A percentile compares a stretch with the other conserved stretches of the same genome.
phyloP scores from a whole-genome alignment of 1,140 invertebrate genomes.

The Ruditapes philippinarum region DNA sequence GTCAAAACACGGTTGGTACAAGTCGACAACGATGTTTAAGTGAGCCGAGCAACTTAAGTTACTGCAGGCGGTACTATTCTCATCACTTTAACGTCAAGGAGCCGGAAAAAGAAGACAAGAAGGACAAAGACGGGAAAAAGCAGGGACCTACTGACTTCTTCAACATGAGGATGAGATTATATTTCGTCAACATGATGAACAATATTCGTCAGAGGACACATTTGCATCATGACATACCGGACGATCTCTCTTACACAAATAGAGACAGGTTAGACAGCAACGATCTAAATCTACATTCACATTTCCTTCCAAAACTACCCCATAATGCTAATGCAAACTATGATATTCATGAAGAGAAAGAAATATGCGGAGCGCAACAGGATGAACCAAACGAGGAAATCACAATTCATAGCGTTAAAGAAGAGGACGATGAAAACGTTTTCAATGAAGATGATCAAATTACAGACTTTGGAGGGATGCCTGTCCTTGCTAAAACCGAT shows the following conservation, averaged over 20 bases:
- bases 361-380: not conserved
- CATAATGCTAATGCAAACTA: not conserved
- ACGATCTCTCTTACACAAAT: not conserved
- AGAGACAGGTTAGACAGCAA: not conserved
- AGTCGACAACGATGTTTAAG: constrained; percentile 36
- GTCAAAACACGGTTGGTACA: not conserved
- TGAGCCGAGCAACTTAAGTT: constrained; percentile 42
- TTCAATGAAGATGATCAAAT: not conserved
- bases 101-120: constrained; percentile 9
- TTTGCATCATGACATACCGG: not conserved
- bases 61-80: constrained; percentile 58
- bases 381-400: not conserved
- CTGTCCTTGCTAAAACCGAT: too few species aligned
- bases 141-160: constrained; percentile 42
- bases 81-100: constrained; percentile 58
- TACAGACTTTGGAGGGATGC: not conserved
- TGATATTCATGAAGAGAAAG: not conserved
- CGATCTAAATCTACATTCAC: not conserved
- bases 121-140: not conserved
- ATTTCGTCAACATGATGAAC: constrained; percentile 55
- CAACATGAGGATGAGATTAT: constrained; percentile 55
- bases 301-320: not conserved
- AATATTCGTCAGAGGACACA: not conserved
- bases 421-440: not conserved
- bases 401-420: not conserved